phyloP scores from a whole-genome alignment of 2,797 vertebrate genomes.

The Crypturellus tataupa region DNA sequence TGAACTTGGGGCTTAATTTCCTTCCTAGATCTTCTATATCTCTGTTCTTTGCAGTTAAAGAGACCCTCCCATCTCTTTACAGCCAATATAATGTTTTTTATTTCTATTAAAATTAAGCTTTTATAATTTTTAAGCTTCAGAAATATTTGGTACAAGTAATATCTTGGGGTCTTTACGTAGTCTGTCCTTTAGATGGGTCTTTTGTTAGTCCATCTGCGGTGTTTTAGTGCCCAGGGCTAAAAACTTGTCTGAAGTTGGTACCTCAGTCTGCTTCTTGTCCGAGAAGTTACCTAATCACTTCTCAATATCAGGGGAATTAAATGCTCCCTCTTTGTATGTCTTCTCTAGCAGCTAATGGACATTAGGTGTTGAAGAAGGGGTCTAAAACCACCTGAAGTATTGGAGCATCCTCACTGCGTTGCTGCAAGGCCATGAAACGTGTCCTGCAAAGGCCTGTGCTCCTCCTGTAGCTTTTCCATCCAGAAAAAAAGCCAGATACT shows the following conservation, averaged over 20 bases:
- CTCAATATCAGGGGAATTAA: background rate
- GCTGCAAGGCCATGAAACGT: background rate
- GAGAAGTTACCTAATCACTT: background rate
- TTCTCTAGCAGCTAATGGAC: background rate
- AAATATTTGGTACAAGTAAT: background rate
- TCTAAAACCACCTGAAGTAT: fast-evolving
- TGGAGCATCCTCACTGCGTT: background rate
- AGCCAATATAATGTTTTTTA: background rate
- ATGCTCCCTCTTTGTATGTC: fast-evolving
- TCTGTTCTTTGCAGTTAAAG: background rate
- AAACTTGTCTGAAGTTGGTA: background rate
- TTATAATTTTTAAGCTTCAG: background rate
- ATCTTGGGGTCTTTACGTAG: background rate
- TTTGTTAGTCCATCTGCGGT: background rate
- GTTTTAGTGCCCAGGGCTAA: background rate
- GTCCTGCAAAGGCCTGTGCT: background rate
- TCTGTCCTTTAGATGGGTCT: background rate
- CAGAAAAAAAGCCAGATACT: no score
- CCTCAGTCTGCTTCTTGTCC: background rate
- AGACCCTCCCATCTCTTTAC: background rate
- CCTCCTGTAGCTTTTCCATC: background rate
- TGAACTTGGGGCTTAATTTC: background rate
- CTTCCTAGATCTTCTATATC: background rate
- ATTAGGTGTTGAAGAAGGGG: background rate
- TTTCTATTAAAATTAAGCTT: background rate